Base-by-base conservation (phyloP, 2,797 vertebrate species). In the Cuculus canorus region DNA sequence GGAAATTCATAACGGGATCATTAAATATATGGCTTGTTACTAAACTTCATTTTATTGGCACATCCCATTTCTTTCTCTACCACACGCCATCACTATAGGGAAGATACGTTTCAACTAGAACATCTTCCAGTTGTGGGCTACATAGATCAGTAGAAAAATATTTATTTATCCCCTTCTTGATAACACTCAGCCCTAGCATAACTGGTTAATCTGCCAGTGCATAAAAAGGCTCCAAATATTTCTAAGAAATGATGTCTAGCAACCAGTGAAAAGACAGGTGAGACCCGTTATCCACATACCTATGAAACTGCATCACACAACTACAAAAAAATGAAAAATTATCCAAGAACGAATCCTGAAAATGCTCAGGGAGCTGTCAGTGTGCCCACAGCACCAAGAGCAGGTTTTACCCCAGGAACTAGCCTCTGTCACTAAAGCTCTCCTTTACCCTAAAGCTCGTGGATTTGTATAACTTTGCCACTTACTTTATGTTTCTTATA, bases 1-100 rank as follows among this genome's bases (percentile, higher is more conserved):
- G 71, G 84, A 95, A 94, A 93, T 61, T 78, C 32, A 0, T 84
- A 88, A 70, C 66, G 82, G 39, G 37, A 64, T 73, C 64, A 50
- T 90, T 84, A 91, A 77, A 91, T 86, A 68, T 41, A 92, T 25
- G 63, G 77, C 48, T 92, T 90, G 63, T 73, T 82, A 64, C 30
- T 90, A 80, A 94, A 91, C 35, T 91, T 91, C 35, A 28, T 76
- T 80, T 82, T 88, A 41, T 91, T 47, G 71, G 60, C 60, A 94
- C 4, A 9, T 82, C 13, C 48, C n/a, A 3, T 54, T 82, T 68
- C 64, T 61, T 88, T 61, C 53, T 92, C 75, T 39, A 63, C 15
- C 72, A 69, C 23, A 65, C 2, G 0, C 53, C 66, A 83, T 39
- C 64, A 61, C 68, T 80, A 87, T 41, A 78, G n/a, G 33, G 53